Evolutionary conservation across 2,888 invertebrate genomes (phyloP), one percentile per base, ranked within the genome.

Genomic region (Heteropelma amictum): DNA sequence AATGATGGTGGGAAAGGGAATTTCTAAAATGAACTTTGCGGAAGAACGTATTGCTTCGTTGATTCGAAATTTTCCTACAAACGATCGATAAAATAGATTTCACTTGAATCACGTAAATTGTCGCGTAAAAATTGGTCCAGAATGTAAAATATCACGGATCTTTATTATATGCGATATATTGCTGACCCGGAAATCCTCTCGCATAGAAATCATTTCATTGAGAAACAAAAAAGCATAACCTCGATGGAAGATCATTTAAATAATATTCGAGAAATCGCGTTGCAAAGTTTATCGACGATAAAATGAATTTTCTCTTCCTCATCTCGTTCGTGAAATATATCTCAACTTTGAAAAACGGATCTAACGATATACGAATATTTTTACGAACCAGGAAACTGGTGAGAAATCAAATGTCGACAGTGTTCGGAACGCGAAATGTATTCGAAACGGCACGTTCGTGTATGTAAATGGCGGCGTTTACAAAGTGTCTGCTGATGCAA

Each of bases 381-480:
- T 7, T 45, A 17, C 5, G 17, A 45, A 40, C 45, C 28, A 60
- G 42, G 45, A 58, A 56, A 56, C 8, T 38, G 6, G 35, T 7
- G 21, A 26, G 17, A 56, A 26, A 17, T 12, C 12, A 26, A 40
- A 6, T 2, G 19, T 45, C 45, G 45, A 23, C 14, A 17, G 28
- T 10, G 23, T 40, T 64, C 28, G 38, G 51, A n/a, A n/a, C n/a
- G n/a, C 40, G 38, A 40, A 30, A 51, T 58, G 51, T 40, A 53
- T 47, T 56, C 17, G 56, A 30, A 58, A 56, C 49, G 63, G 49
- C 12, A 64, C n/a, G n/a, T 56, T 56, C 28, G 53, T 28, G 33
- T 40, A 8, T 33, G 30, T 33, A 69, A 49, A 17, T 51, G 60
- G 40, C 35, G 21, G 65, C 33, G 28, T n/a, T n/a, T n/a, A n/a